These are phyloP conservation scores for Cololabis saira DNA, from an alignment of 2,113 vertebrate genomes.

Conservation along the genomic window DNA sequence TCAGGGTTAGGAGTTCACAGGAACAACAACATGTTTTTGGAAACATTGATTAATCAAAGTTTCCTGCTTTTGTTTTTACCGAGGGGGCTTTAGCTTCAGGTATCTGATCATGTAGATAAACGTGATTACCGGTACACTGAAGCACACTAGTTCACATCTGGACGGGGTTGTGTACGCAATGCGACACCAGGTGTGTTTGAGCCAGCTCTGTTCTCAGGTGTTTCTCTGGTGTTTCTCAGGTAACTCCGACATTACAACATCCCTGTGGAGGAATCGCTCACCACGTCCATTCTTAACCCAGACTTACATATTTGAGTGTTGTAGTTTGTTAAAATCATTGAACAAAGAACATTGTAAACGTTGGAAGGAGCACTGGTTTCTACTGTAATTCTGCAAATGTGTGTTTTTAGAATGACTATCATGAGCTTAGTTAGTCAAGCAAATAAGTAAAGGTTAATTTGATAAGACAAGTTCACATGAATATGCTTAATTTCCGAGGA, in stretches of 20 bases:
- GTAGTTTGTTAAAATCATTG: neutral
- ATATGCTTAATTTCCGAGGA: too few species aligned
- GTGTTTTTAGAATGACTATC: too few species aligned
- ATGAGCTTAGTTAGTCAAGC: neutral
- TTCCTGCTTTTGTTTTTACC: neutral
- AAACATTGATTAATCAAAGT: neutral
- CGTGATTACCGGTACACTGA: fast-evolving
- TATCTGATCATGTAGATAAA: neutral
- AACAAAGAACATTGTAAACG: too few species aligned
- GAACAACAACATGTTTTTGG: neutral
- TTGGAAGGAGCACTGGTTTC: too few species aligned
- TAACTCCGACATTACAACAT: neutral
- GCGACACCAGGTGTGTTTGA: slow-evolving; percentile 40
- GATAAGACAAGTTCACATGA: too few species aligned
- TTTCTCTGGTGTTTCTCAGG: neutral
- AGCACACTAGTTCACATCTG: too few species aligned
- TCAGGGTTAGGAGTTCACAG: neutral
- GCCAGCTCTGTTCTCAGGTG: too few species aligned
- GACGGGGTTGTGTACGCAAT: slow-evolving; percentile 56
- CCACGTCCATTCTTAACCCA: neutral
- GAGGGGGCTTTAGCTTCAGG: neutral
- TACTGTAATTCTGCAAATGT: too few species aligned
- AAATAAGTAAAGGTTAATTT: neutral
- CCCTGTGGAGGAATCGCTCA: fast-evolving
- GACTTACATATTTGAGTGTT: too few species aligned